Conservation (phyloP, 2,797 vertebrate genomes). For the Mus minutoides region DNA sequence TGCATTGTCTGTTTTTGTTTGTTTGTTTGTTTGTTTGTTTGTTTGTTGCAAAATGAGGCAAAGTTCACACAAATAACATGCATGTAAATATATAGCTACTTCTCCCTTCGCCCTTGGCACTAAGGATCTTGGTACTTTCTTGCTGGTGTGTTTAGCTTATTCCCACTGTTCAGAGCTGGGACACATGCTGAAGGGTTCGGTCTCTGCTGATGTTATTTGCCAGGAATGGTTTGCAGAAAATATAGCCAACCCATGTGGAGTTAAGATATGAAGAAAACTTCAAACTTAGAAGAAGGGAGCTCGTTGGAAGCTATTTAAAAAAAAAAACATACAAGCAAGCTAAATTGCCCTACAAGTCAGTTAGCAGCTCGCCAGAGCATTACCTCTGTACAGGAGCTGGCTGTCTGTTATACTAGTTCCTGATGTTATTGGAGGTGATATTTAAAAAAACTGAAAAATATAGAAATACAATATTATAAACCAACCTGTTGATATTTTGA, state of each 20-base stretch:
- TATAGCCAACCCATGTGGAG: neutral
- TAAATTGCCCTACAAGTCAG: neutral
- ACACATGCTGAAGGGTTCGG: conserved; percentile 39
- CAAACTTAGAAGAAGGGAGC: neutral
- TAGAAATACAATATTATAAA: conserved; percentile 61
- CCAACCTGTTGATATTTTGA: conserved; percentile 86
- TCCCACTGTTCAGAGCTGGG: neutral
- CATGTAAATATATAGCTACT: neutral
- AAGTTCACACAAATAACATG: neutral
- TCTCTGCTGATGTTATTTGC: neutral
- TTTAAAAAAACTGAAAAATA: conserved; percentile 16
- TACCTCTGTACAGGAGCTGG: neutral
- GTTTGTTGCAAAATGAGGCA: neutral
- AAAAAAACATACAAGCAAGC: neutral
- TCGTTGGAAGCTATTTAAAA: neutral
- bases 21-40: too few species aligned
- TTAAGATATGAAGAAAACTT: neutral
- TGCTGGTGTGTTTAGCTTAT: neutral
- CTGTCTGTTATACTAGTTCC: neutral
- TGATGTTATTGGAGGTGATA: neutral
- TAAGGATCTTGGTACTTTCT: neutral
- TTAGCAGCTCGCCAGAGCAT: neutral
- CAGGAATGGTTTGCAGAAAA: neutral
- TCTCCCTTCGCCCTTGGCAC: neutral
- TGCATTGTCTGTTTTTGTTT: neutral